Percentiles rank a stretch among this genome's conserved stretches.
These are phyloP conservation scores for Cynoglossus semilaevis DNA, from an alignment of 2,113 vertebrate genomes.

Conservation along the genomic window DNA sequence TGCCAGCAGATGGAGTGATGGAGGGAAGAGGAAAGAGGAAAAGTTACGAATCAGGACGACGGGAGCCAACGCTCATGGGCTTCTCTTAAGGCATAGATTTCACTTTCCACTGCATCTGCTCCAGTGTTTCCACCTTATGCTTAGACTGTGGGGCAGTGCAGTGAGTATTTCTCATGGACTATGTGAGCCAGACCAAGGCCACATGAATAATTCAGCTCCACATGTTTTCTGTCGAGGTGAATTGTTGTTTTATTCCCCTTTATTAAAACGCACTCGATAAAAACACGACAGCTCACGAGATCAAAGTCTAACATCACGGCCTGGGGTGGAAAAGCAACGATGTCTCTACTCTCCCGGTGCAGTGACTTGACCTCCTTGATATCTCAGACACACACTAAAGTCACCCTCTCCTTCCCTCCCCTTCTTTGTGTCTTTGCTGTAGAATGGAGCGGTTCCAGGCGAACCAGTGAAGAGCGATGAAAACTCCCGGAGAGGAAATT, in stretches of 20 bases:
- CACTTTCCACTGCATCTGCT: slow-evolving; percentile 59
- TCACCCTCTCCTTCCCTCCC: slow-evolving; percentile 22
- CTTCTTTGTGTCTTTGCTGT: slow-evolving; percentile 41
- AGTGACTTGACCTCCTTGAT: slow-evolving; percentile 5
- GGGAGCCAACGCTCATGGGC: slow-evolving; percentile 60
- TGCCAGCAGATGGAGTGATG: slow-evolving; percentile 68
- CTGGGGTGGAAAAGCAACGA: background rate
- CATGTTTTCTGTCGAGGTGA: no score
- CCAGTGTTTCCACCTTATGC: slow-evolving; percentile 44
- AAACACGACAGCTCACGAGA: background rate
- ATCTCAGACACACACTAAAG: slow-evolving; percentile 23
- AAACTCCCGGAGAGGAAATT: slow-evolving; percentile 92
- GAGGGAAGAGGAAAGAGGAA: slow-evolving; percentile 51
- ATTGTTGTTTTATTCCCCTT: background rate
- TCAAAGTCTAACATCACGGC: background rate
- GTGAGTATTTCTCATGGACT: slow-evolving; percentile 4
- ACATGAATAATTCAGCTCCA: slow-evolving; percentile 20
- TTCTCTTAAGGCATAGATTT: slow-evolving; percentile 56
- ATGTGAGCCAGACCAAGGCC: background rate
- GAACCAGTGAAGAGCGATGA: slow-evolving; percentile 90
- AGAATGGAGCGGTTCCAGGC: slow-evolving; percentile 97
- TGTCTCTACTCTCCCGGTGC: slow-evolving; percentile 1
- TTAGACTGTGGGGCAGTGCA: slow-evolving; percentile 17
- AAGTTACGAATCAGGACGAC: slow-evolving; percentile 56
- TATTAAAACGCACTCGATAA: background rate